Evolutionary conservation across 2,888 invertebrate genomes (phyloP).

Genomic region (Agonopterix heracliana): DNA sequence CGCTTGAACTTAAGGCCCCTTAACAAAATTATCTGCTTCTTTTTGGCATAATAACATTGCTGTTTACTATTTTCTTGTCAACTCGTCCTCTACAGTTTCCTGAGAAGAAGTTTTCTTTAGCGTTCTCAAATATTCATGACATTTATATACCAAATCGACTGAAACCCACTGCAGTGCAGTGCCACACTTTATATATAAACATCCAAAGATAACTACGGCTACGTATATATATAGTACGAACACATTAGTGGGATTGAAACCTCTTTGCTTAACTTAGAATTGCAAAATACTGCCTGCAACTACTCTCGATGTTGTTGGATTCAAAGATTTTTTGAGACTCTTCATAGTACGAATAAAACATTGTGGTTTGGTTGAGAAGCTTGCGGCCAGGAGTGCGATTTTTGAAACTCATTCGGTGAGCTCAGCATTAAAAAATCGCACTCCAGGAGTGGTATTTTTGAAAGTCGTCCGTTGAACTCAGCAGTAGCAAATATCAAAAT

Average conservation of each 20-base stretch:
- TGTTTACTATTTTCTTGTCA: no score
- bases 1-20: no score
- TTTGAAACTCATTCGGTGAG: no score
- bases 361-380: no score
- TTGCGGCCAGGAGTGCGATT: no score
- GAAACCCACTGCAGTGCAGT: not conserved
- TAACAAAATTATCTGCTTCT: no score
- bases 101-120: not conserved
- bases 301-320: constrained; percentile 56
- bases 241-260: constrained; percentile 70
- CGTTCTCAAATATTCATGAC: constrained; percentile 1
- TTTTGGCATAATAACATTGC: no score
- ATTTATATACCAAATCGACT: constrained; percentile 2
- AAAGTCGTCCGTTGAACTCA: no score
- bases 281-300: constrained; percentile 64
- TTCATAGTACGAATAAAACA: not conserved
- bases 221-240: constrained; percentile 20
- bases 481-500: no score
- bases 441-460: no score
- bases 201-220: not conserved
- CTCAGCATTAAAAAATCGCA: no score
- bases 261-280: constrained; percentile 66
- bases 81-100: no score
- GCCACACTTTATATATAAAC: not conserved
- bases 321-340: constrained; percentile 38